Conservation (phyloP, 2,888 invertebrate genomes). For the Hedychridium roseum region DNA sequence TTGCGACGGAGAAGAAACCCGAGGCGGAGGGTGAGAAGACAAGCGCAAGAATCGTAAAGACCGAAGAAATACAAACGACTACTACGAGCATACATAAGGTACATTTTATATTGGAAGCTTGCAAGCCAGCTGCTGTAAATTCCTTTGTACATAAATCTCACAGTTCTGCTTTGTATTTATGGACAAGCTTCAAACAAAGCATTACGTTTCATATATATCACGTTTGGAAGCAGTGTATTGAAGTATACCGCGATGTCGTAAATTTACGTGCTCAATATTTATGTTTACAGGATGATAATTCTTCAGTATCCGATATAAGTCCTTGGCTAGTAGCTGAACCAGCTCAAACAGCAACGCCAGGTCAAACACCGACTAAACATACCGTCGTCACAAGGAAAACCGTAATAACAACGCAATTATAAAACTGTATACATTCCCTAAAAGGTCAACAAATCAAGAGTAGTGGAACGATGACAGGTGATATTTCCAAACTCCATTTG, state of each 20-base stretch:
- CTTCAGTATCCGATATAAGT: constrained; percentile 62
- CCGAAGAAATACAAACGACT: constrained; percentile 55
- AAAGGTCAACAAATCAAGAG: no score
- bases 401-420: constrained; percentile 86
- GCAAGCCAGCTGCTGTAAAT: constrained; percentile 22
- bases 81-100: constrained; percentile 57
- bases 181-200: no score
- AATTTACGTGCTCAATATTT: constrained; percentile 28
- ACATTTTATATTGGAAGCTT: constrained; percentile 37
- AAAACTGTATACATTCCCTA: no score
- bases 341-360: constrained; percentile 69
- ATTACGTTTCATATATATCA: no score
- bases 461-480: no score
- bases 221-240: no score
- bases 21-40: constrained; percentile 40
- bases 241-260: no score
- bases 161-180: constrained; percentile 18
- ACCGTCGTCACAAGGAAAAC: constrained; percentile 83
- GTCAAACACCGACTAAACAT: constrained; percentile 70
- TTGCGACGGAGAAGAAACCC: constrained; percentile 34
- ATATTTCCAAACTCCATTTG: no score
- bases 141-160: constrained; percentile 7
- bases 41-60: constrained; percentile 52
- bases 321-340: constrained; percentile 81
- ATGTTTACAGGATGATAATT: constrained; percentile 66